Evolutionary conservation across 2,888 invertebrate species (phyloP), one percentile per base, ranked within the genome.

Genomic region (Diadromus collaris): DNA sequence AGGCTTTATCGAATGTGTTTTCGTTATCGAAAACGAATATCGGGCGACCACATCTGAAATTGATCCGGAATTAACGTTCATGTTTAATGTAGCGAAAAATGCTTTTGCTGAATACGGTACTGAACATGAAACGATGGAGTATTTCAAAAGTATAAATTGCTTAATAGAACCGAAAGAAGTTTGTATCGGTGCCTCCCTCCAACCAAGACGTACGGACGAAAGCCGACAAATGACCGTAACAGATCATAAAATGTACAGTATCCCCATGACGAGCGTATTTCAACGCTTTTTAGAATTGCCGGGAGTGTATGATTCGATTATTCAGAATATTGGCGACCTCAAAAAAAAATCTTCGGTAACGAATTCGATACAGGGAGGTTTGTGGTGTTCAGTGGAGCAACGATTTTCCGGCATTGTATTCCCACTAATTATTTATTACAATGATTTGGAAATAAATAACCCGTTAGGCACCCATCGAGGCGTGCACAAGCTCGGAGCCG

Each of bases 241-340:
- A 24, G 34, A 67, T 7, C 21, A 54, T 54, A 51, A 54, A 13
- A 80, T 76, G 34, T 51, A 61, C 54, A 19, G 72, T 58, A 76
- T 83, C 38, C 51, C 79, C 1, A 32, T 79, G 19, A 78, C 70
- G 58, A 29, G 63, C 7, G 38, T 81, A 21, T 80, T 83, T 19
- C 75, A 51, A 32, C 74, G 73, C 46, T 79, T 82, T 63, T 72
- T 84, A 27, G 72, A 83, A 75, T 56, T 83, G 29, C 82, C 82
- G 21, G 60, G 71, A 46, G 78, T 82, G n/a, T 82, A 73, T 38
- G 24, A 69, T 21, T 61, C 63, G 44, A 78, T 83, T 24, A 24
- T 70, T 38, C 21, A 68, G 10, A 41, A 81, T 51, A 74, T 77
- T 29, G n/a, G 54, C 10, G 32, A 21, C 32, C n/a, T n/a, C n/a